These are phyloP conservation scores for Sphaerodactylus townsendi DNA, from an alignment of 2,113 vertebrate genomes.

Conservation along the genomic window DNA sequence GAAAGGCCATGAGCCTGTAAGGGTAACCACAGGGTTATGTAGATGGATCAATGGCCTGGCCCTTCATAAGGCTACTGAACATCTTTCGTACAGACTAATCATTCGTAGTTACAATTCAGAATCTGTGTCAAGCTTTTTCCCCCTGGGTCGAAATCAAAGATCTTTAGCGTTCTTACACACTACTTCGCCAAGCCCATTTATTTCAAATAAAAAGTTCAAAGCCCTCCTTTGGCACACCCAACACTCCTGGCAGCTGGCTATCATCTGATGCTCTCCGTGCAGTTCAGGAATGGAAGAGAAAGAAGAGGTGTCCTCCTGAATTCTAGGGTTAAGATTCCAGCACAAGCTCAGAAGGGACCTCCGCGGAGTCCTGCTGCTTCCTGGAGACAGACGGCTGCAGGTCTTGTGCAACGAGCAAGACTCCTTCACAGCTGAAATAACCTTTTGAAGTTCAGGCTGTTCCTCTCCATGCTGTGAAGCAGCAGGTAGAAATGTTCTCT, in stretches of 20 bases:
- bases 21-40: too few species aligned
- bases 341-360: not conserved
- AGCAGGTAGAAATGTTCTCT: not conserved
- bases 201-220: not conserved
- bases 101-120: fast-evolving
- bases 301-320: not conserved
- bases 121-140: not conserved
- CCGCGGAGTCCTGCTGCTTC: not conserved
- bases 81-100: not conserved
- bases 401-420: not conserved
- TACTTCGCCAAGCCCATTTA: too few species aligned
- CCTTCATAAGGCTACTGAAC: too few species aligned
- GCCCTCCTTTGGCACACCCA: not conserved
- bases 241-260: not conserved
- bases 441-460: not conserved
- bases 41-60: too few species aligned
- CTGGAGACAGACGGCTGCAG: not conserved
- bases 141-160: not conserved
- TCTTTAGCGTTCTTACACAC: not conserved
- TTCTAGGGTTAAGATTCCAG: too few species aligned
- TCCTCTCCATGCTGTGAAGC: not conserved
- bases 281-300: not conserved
- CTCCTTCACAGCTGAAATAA: not conserved
- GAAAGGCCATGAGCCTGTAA: too few species aligned
- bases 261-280: not conserved